Base-by-base conservation (phyloP, 1,140 invertebrate species). In the Archivesica marissinica region DNA sequence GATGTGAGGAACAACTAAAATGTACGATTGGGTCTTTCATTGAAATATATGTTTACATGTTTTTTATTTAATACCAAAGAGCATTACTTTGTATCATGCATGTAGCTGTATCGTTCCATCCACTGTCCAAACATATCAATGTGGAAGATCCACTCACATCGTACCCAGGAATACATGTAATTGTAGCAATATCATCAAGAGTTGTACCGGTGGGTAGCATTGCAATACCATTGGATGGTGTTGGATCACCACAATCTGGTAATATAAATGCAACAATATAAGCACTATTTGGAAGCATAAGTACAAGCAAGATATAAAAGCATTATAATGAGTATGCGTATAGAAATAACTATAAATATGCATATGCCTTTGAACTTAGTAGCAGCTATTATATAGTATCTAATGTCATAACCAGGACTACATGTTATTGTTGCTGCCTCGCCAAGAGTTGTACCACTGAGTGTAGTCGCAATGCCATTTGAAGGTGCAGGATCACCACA, bases 51-150 rank as follows among this genome's bases (percentile, higher is more conserved):
- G n/a, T n/a, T n/a, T n/a, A n/a, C n/a, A n/a, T n/a, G n/a, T n/a
- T n/a, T n/a, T n/a, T n/a, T n/a, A n/a, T n/a, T n/a, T n/a, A n/a
- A n/a, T n/a, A n/a, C n/a, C n/a, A n/a, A n/a, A n/a, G n/a, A n/a
- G n/a, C n/a, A n/a, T 20, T 41, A 75, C 72, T 47, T 50, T 75
- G 41, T 33, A 75, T 75, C 20, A 54, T 15, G 54, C 72, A 75
- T 9, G n/a, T 6, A 7, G 72, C 28, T 15, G 28, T 30, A 7
- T 3, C 47, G 25, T 39, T 75, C 72, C 72, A 75, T 4, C 70
- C 70, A 28, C 25, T 17, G 20, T 3, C 47, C 70, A 25, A 13
- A 74, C 70, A 74, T 0, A 35, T 44, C 0, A 50, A 38, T 9
- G 33, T n/a, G 9, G 39, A 11, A 47, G 23, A 33, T 17, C 70